These are phyloP conservation scores for Corapipo altera DNA, from an alignment of 2,113 vertebrate species.

Conservation along the genomic window DNA sequence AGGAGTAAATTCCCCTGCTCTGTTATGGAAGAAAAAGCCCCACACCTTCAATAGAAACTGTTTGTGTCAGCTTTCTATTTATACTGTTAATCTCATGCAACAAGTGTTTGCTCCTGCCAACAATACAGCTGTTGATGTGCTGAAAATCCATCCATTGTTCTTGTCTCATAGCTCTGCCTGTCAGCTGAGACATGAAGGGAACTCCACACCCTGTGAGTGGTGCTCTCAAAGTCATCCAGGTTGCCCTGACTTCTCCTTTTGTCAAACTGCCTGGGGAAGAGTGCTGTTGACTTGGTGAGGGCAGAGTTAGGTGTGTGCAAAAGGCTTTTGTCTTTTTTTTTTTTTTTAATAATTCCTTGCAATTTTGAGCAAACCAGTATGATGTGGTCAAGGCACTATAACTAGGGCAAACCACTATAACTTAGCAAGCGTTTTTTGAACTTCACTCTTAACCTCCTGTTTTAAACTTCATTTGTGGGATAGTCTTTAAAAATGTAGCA, in stretches of 20 bases:
- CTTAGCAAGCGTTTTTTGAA: background rate
- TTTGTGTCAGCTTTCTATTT: background rate
- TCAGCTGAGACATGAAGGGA: background rate
- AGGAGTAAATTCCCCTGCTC: background rate
- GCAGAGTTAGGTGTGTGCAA: background rate
- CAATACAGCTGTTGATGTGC: background rate
- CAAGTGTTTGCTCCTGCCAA: background rate
- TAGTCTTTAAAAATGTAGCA: background rate
- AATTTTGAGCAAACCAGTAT: background rate
- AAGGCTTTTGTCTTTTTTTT: background rate
- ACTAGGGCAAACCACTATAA: background rate
- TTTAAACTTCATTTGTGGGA: background rate
- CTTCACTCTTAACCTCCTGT: background rate
- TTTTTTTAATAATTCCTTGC: background rate
- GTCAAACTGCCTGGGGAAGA: background rate
- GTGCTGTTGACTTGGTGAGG: rapidly evolving
- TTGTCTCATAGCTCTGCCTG: background rate
- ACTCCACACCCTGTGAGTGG: background rate
- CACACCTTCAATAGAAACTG: background rate
- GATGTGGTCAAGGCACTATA: background rate
- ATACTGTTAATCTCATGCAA: background rate
- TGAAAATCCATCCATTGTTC: background rate
- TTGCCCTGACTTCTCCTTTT: background rate
- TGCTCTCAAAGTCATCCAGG: background rate
- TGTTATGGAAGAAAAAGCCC: rapidly evolving